Conservation (phyloP, 2,113 vertebrate genomes). For the Catharus bicknelli region DNA sequence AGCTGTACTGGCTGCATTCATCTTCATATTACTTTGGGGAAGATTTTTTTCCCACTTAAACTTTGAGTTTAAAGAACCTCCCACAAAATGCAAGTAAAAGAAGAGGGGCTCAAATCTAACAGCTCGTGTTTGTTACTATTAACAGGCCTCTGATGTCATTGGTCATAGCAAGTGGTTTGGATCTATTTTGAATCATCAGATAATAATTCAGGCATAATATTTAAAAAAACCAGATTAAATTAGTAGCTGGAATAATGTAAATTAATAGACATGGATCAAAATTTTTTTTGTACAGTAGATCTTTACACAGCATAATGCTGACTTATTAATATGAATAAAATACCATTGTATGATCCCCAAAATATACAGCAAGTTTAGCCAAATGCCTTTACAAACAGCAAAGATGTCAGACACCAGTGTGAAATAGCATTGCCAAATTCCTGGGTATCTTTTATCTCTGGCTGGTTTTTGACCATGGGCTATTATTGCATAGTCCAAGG, state of each 20-base stretch:
- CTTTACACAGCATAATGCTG: background rate
- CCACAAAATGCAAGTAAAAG: background rate
- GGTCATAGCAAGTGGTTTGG: background rate
- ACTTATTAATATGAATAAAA: background rate
- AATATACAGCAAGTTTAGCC: background rate
- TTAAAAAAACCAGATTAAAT: background rate
- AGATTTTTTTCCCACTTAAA: background rate
- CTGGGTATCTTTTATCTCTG: background rate
- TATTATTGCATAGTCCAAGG: background rate
- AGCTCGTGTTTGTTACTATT: background rate
- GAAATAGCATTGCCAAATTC: background rate
- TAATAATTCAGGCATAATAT: conserved; percentile 5
- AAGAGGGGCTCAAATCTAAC: background rate
- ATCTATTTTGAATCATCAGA: background rate
- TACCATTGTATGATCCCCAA: background rate
- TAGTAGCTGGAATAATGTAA: background rate
- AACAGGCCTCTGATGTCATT: background rate
- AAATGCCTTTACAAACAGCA: background rate
- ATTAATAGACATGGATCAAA: background rate
- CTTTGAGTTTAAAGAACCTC: background rate
- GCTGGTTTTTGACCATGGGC: background rate
- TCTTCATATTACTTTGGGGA: background rate
- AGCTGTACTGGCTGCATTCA: background rate
- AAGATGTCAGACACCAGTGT: background rate
- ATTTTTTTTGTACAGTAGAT: background rate